Conservation (phyloP, 92 coral and sea anemone genomes). For the Galaxea fascicularis region DNA sequence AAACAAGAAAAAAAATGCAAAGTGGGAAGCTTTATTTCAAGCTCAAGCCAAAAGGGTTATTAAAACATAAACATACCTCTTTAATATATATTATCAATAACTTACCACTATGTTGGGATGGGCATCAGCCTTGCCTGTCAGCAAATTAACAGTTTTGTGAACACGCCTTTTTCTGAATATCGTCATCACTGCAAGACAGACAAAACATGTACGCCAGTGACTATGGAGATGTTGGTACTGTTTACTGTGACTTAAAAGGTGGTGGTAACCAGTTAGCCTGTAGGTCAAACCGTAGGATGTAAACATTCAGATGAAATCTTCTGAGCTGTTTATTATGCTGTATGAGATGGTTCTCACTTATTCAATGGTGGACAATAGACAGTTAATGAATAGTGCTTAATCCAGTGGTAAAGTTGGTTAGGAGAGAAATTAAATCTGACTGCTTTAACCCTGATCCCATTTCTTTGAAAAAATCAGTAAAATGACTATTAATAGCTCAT, state of each 20-base stretch:
- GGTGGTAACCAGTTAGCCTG: background rate
- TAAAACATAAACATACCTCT: no score
- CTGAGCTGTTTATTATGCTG: background rate
- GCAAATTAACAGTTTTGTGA: constrained; percentile 89
- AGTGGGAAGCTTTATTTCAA: no score
- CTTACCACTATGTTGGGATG: constrained; percentile 60
- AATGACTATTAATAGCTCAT: no score
- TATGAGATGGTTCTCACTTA: background rate
- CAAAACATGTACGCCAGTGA: background rate
- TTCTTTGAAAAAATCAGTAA: no score
- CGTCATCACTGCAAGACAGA: constrained; percentile 74
- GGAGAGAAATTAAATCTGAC: no score
- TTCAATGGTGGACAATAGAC: no score
- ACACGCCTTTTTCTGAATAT: constrained; percentile 89
- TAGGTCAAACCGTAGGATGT: no score
- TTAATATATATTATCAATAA: background rate
- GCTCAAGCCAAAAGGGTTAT: background rate
- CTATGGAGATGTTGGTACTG: background rate
- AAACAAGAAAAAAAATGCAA: no score
- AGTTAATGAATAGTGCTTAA: no score
- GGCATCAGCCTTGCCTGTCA: constrained; percentile 89
- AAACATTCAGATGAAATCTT: no score
- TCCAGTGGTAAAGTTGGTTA: no score
- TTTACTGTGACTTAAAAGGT: background rate
- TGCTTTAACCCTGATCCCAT: no score